phyloP scores from a whole-genome alignment of 2,797 vertebrate species.

The Galaxias olidus region DNA sequence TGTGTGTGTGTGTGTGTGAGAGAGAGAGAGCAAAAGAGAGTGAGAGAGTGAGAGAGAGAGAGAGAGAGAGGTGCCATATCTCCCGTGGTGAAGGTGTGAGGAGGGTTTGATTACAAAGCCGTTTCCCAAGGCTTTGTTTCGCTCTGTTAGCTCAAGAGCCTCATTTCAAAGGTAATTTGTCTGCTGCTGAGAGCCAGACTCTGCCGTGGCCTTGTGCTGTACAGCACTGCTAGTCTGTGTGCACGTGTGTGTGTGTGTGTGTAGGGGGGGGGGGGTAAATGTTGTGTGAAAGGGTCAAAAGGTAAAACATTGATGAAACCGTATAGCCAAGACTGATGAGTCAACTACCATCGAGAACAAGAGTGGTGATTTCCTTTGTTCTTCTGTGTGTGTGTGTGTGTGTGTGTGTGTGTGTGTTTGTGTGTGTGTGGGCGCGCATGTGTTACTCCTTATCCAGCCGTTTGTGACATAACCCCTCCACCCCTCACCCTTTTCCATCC shows the following conservation, averaged over 20 bases:
- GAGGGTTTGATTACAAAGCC: conserved; percentile 63
- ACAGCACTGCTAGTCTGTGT: conserved; percentile 6
- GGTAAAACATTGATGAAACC: no score
- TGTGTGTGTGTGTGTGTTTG: conserved; percentile 1
- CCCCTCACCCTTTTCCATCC: conserved; percentile 4
- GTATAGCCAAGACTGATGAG: no score
- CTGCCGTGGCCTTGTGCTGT: conserved; percentile 17
- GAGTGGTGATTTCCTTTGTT: no score
- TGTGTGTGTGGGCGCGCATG: conserved; percentile 4
- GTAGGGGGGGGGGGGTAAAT: no score
- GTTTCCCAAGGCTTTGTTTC: conserved; percentile 67
- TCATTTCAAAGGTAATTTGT: conserved; percentile 64
- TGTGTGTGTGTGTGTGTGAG: no score
- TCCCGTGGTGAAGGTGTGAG: conserved; percentile 44
- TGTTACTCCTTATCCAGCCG: conserved; percentile 23
- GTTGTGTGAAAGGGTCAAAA: no score
- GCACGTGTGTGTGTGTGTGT: not conserved
- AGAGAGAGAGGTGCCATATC: conserved; percentile 14
- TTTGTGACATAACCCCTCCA: conserved; percentile 5
- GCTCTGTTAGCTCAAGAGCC: conserved; percentile 63
- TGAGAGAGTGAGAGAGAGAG: conserved; percentile 16
- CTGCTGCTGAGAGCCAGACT: conserved; percentile 39
- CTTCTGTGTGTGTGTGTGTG: no score
- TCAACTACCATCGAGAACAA: no score
- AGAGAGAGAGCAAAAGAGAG: not conserved